Base-by-base conservation (phyloP, 2,888 invertebrate genomes). In the Norana najaformis region DNA sequence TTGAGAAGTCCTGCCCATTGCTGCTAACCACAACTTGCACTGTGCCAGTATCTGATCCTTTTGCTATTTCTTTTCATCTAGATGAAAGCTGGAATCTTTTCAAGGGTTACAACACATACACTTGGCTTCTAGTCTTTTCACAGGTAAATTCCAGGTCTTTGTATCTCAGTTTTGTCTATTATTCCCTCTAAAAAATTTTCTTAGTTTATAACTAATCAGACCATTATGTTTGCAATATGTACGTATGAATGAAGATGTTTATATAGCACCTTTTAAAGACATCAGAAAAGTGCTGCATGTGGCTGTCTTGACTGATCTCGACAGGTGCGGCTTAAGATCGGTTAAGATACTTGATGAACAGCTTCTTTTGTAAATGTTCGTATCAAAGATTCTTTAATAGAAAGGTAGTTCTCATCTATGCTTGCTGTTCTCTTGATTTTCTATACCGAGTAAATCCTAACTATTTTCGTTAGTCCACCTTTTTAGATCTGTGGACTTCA, bases 71-170 rank as follows among this genome's bases (percentile, higher is more conserved):
- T 90, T 88, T 35, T 90, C 41, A 34, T 88, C 69, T 39, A 91
- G 91, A 89, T 41, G 89, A 89, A 34, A 38, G 47, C 18, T 90
- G 39, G 37, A 92, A 92, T 35, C 90, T 94, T 37, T 93, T 94
- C 88, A 91, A 93, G 53, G 94, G 94, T 16, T 94, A 93, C 91
- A 92, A 93, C 41, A 14, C 92, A 14, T 93, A 92, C 91, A 93
- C 94, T 23, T 94, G 93, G 93, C 38, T 94, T 0, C 91, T 94
- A 8, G 90, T 94, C 23, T 34, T 93, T 0, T 92, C 93, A 47
- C 94, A 94, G 93, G 94, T 94, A 47, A 35, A 69, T 69, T 69
- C 69, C 30, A 69, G 30, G 6, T 69, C 83, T 53, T 85, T 13
- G n/a, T 23, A 39, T 88, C 34, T 39, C 47, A 18, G 3, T 88